Conservation (phyloP, 2,888 invertebrate species). For the Epistrophe eligans region DNA sequence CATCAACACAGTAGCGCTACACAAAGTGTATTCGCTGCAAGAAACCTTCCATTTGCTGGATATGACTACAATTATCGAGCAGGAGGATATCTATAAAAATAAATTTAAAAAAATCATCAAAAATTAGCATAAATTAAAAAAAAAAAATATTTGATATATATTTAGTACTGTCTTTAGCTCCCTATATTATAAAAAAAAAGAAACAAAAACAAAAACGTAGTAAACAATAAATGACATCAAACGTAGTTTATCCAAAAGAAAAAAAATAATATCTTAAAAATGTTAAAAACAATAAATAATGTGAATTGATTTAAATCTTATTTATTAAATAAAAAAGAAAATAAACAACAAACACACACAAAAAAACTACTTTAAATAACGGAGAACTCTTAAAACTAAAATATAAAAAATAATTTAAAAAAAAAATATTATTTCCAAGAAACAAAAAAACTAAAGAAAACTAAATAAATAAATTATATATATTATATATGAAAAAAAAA, state of each 20-base stretch:
- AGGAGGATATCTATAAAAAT: slow-evolving; percentile 70
- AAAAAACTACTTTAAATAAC: slow-evolving; percentile 36
- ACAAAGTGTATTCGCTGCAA: slow-evolving; percentile 74
- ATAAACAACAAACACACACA: slow-evolving; percentile 41
- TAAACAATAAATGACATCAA: slow-evolving; percentile 68
- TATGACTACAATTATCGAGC: slow-evolving; percentile 72
- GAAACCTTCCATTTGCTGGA: slow-evolving; percentile 70
- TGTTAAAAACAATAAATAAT: slow-evolving; percentile 66
- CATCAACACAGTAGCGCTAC: slow-evolving; percentile 70
- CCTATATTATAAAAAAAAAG: slow-evolving; percentile 50
- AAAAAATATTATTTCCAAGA: slow-evolving; percentile 58
- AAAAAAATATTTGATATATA: slow-evolving; percentile 69
- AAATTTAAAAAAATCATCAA: slow-evolving; percentile 36
- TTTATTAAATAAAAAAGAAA: slow-evolving; percentile 51
- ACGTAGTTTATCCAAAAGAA: slow-evolving; percentile 65
- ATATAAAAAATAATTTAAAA: slow-evolving; percentile 28
- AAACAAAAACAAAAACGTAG: slow-evolving; percentile 46
- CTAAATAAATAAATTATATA: slow-evolving; percentile 73
- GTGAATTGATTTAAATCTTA: slow-evolving; percentile 71
- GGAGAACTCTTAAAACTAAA: slow-evolving; percentile 36
- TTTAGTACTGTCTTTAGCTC: slow-evolving; percentile 75
- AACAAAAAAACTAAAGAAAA: slow-evolving; percentile 64
- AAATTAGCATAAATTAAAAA: slow-evolving; percentile 72
- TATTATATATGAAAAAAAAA: slow-evolving; percentile 71
- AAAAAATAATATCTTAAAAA: slow-evolving; percentile 41